phyloP scores from a whole-genome alignment of 1,140 invertebrate genomes.

The Diachasmimorpha longicaudata region DNA sequence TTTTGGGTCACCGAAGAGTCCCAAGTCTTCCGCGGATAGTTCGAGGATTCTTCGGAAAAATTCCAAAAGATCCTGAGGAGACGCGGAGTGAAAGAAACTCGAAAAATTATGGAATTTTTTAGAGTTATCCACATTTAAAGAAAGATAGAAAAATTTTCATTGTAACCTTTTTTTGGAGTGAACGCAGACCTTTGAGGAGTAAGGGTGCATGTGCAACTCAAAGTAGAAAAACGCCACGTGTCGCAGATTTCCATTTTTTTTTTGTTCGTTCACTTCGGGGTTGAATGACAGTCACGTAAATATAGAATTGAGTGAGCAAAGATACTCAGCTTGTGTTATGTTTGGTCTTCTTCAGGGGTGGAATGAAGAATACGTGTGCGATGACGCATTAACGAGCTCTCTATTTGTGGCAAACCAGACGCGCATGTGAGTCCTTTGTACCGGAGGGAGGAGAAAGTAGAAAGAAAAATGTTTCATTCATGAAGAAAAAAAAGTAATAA shows the following conservation, averaged over 20 bases:
- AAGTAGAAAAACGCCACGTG: neutral
- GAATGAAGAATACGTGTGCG: neutral
- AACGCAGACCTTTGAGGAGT: too few species aligned
- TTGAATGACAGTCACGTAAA: neutral
- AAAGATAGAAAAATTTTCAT: too few species aligned
- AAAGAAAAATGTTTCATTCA: neutral
- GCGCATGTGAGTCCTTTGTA: neutral
- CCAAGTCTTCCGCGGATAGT: too few species aligned
- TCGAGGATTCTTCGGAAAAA: too few species aligned
- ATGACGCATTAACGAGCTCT: constrained; percentile 4
- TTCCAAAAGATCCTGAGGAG: too few species aligned
- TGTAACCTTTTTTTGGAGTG: too few species aligned
- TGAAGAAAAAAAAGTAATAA: neutral
- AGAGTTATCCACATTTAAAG: too few species aligned
- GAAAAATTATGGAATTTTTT: too few species aligned
- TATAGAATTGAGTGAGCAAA: constrained; percentile 9
- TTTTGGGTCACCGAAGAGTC: too few species aligned
- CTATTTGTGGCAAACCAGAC: constrained; percentile 6
- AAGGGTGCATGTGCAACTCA: neutral
- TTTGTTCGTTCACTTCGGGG: neutral
- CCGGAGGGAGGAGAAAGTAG: neutral
- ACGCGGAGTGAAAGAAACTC: too few species aligned
- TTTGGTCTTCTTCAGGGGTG: neutral
- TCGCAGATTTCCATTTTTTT: neutral
- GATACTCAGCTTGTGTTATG: neutral